Base-by-base conservation (phyloP, 2,797 vertebrate species). In the Sebastiscus albofasciatus region DNA sequence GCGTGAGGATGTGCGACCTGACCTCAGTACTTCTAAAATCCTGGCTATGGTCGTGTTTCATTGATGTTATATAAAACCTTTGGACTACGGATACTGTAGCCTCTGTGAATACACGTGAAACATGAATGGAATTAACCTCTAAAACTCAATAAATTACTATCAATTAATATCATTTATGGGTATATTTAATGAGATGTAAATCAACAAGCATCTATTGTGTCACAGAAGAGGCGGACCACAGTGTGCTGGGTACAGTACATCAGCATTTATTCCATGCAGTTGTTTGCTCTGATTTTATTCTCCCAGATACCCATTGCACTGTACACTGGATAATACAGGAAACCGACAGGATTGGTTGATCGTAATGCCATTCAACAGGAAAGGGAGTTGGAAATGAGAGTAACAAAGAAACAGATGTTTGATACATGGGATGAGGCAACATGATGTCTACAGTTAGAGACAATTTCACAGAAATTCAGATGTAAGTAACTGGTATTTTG, bases 241-340 rank as follows among this genome's bases (percentile, higher is more conserved):
- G 33, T 59, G 59, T 64, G 75, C 91, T 94, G 83, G 65, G 89
- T 97, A 96, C 97, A 96, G 95, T 97, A 96, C 96, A 96, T 96
- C 97, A 97, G 97, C 96, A 96, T 97, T 98, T 98, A 99, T 98
- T 97, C 96, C 97, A 98, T 98, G 97, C 97, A 96, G 96, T 94
- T 95, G 95, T 97, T 97, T 97, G 96, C 96, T 97, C 95, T 96
- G 95, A 97, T 96, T 96, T 95, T 88, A 95, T 97, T 97, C 92
- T 90, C 95, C 96, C 95, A 95, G 94, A 95, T 94, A 96, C 94
- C 96, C 93, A 85, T 93, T 95, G 93, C 94, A 96, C 95, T 96
- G 96, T 96, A 97, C 95, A 97, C 93, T 93, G 95, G 93, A 96
- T 92, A 95, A 95, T 95, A 96, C 94, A 96, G 95, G 96, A 96